Evolutionary conservation across 2,888 invertebrate genomes (phyloP), one percentile per base, ranked within the genome.

Genomic region (Camponotus fellah): DNA sequence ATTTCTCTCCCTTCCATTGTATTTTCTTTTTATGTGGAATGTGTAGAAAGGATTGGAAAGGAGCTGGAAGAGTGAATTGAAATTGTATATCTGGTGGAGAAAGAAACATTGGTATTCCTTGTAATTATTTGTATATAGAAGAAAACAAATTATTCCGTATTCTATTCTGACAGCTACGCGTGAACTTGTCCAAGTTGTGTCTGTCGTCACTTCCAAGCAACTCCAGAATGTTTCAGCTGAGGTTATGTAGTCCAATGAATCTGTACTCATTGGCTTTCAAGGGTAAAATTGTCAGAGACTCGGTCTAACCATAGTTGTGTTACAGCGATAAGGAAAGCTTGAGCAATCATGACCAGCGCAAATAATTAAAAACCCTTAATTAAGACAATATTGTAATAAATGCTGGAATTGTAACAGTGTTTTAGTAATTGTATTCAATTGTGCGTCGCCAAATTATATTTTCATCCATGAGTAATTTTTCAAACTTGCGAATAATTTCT

Each of bases 281-380:
- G 40, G 34, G 17, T 14, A 17, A 46, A 72, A 34, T 72, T 80
- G 79, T 80, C 79, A 10, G 14, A 21, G 37, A 58, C 71, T 32
- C 37, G n/a, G 40, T 3, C 34, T 34, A 17, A n/a, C 12, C 53
- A 37, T 21, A 56, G 6, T 34, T 53, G 34, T 37, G 32, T n/a
- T 5, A 17, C 9, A 34, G 69, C 9, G 26, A 68, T 34, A 34
- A 53, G 53, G 34, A 69, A 10, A 53, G 32, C 14, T 53, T n/a
- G 12, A n/a, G n/a, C 14, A 26, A 17, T 14, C 6, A 32, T 6
- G 2, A 21, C 43, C 43, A 21, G 43, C 0, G 21, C 6, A 8
- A 10, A 40, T 6, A 53, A n/a, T 2, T n/a, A n/a, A 53, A n/a
- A 53, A 53, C 8, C 2, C n/a, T 53, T 53, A n/a, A 53, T 2